Evolutionary conservation across 2,888 invertebrate genomes (phyloP).

Genomic region (Eristalis tenax): DNA sequence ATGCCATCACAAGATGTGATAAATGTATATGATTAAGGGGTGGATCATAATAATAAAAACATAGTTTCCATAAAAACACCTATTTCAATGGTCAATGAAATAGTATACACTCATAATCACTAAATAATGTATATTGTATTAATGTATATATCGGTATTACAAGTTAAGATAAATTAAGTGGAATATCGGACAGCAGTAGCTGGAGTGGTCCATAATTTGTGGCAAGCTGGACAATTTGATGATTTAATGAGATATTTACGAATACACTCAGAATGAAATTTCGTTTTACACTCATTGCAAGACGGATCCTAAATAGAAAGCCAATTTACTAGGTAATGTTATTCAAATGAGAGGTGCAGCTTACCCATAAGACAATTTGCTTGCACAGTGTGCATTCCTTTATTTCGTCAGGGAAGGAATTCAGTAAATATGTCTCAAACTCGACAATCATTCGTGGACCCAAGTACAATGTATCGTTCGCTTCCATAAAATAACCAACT

Average conservation of each 20-base stretch:
- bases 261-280: constrained; percentile 75
- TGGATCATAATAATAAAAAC: too few species aligned
- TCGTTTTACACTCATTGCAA: constrained; percentile 73
- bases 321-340: not conserved
- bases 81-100: not conserved
- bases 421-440: constrained; percentile 74
- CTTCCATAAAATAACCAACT: constrained; percentile 74
- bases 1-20: too few species aligned
- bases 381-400: constrained; percentile 74
- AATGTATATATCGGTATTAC: too few species aligned
- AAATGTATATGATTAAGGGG: too few species aligned
- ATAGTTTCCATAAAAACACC: too few species aligned
- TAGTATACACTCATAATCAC: too few species aligned
- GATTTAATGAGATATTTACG: constrained; percentile 74
- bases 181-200: not conserved
- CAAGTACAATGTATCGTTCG: constrained; percentile 73
- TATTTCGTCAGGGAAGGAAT: constrained; percentile 73
- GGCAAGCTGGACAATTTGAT: constrained; percentile 75
- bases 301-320: constrained; percentile 72
- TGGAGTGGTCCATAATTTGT: constrained; percentile 73
- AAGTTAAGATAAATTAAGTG: not conserved
- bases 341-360: not conserved
- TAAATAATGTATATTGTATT: too few species aligned
- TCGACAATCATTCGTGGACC: constrained; percentile 75
- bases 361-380: constrained; percentile 75